Evolutionary conservation across 1,140 invertebrate species (phyloP).

Genomic region (Catajapyx aquilonaris): DNA sequence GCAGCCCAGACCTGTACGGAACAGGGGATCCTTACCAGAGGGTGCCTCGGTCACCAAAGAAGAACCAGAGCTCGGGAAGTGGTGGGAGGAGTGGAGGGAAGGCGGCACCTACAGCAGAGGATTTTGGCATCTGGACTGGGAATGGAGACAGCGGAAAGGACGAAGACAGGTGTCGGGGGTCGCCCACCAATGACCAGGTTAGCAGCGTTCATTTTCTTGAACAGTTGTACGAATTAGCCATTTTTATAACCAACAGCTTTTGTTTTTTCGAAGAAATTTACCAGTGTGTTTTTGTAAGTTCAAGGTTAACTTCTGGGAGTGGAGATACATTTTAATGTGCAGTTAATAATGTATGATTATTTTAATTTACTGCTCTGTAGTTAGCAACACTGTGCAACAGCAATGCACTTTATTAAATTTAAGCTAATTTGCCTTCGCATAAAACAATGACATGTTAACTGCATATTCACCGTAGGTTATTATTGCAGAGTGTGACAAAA

Average conservation of each 20-base stretch:
- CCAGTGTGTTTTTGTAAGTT: not conserved
- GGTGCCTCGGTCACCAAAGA: slow-evolving; percentile 60
- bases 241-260: not conserved
- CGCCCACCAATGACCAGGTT: slow-evolving; percentile 82
- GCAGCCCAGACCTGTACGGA: slow-evolving; percentile 70
- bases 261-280: not conserved
- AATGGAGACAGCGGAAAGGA: slow-evolving; percentile 21
- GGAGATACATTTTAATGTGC: too few relatives aligned
- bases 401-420: too few relatives aligned
- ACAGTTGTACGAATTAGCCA: too few relatives aligned
- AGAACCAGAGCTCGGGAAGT: slow-evolving; percentile 12
- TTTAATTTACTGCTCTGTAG: not conserved
- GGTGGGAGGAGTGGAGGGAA: not conserved
- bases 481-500: too few relatives aligned
- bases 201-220: slow-evolving; percentile 15
- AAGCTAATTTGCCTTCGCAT: too few relatives aligned
- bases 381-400: too few relatives aligned
- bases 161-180: slow-evolving; percentile 45
- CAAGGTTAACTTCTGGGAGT: too few relatives aligned
- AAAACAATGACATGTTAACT: too few relatives aligned
- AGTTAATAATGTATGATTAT: too few relatives aligned
- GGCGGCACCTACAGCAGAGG: slow-evolving; percentile 11
- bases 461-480: too few relatives aligned
- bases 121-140: slow-evolving; percentile 17
- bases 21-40: slow-evolving; percentile 68